Percentiles rank a stretch among this genome's conserved stretches.
Conservation (phyloP, 2,888 invertebrate species). For the Protophormia terraenovae region DNA sequence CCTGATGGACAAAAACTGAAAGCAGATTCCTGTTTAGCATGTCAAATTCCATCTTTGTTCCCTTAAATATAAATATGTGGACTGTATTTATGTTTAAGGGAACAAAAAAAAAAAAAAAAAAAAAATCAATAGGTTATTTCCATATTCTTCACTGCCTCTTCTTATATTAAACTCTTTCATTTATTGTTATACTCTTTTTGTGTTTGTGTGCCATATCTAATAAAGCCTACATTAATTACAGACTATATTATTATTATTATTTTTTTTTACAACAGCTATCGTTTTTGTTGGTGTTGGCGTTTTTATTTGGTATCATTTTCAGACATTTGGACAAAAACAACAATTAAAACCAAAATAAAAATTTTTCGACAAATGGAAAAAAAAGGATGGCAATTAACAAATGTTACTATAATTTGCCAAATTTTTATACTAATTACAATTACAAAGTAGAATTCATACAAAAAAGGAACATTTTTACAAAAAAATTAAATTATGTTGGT, state of each 20-base stretch:
- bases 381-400: slow-evolving; percentile 37
- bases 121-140: too few relatives aligned
- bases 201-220: not conserved
- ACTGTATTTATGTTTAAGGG: too few relatives aligned
- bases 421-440: slow-evolving; percentile 32
- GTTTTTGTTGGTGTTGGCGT: not conserved
- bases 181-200: not conserved
- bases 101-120: too few relatives aligned
- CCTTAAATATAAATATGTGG: too few relatives aligned
- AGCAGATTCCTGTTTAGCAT: too few relatives aligned
- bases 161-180: not conserved
- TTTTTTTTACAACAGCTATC: not conserved
- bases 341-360: not conserved
- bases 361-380: not conserved
- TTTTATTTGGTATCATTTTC: not conserved
- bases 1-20: too few relatives aligned
- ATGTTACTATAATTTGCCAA: slow-evolving; percentile 34
- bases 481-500: not conserved
- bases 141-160: too few relatives aligned
- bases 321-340: slow-evolving; percentile 12
- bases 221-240: slow-evolving; percentile 21
- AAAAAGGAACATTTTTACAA: not conserved
- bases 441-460: not conserved
- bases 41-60: too few relatives aligned
- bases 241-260: too few relatives aligned